Percentiles rank a stretch among this genome's conserved stretches.
Evolutionary conservation across 2,888 invertebrate species (phyloP).

Genomic region (Nomada fucata): DNA sequence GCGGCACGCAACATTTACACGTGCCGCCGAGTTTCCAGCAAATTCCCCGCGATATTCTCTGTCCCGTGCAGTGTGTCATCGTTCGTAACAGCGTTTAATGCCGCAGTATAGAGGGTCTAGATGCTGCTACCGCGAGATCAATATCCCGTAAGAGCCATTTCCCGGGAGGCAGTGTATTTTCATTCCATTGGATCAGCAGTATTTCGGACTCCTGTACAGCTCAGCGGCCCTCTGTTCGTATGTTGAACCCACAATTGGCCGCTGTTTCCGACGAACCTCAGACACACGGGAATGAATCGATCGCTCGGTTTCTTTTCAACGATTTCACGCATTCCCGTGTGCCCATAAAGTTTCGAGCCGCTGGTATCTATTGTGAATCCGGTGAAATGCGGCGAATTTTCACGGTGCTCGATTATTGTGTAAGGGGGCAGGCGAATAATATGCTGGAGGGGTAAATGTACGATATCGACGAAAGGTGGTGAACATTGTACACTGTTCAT

Average conservation of each 20-base stretch:
- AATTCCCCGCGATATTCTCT: constrained; percentile 51
- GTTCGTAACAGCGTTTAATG: constrained; percentile 53
- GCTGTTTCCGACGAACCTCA: constrained; percentile 56
- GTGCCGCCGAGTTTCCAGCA: constrained; percentile 24
- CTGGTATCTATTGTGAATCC: no score
- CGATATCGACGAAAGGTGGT: no score
- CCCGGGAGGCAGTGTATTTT: constrained; percentile 61
- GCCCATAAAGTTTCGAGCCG: no score
- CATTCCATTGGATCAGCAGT: constrained; percentile 67
- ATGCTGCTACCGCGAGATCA: constrained; percentile 53
- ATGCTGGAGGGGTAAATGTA: no score
- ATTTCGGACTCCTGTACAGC: constrained; percentile 51
- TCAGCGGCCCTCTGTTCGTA: constrained; percentile 28
- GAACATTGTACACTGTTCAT: no score
- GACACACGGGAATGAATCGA: constrained; percentile 34
- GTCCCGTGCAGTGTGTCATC: constrained; percentile 32
- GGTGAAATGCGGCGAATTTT: no score
- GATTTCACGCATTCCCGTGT: background rate
- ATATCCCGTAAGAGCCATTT: constrained; percentile 64
- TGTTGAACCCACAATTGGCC: constrained; percentile 50
- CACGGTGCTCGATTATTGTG: no score
- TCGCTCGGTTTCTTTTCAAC: background rate
- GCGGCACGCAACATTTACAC: constrained; percentile 2
- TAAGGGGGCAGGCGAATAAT: no score
- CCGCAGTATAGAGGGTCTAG: constrained; percentile 41